Percentiles rank a stretch among this genome's conserved stretches.
These are phyloP conservation scores for Varecia variegata DNA, from an alignment of 2,797 vertebrate species.

Conservation along the genomic window DNA sequence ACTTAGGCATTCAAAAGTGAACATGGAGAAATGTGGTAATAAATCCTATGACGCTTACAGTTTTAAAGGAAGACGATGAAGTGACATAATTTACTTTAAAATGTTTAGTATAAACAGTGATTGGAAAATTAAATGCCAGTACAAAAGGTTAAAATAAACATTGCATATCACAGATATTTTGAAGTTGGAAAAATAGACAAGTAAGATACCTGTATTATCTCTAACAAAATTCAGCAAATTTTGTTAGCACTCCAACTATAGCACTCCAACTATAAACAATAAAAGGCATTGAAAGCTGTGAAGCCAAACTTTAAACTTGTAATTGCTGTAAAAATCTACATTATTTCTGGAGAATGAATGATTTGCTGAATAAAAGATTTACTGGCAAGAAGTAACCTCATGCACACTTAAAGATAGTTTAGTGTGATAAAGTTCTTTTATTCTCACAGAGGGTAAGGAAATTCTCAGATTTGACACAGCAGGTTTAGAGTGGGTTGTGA, in stretches of 20 bases:
- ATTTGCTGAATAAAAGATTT: slow-evolving; percentile 72
- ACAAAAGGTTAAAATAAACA: slow-evolving; percentile 34
- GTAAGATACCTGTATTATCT: not conserved
- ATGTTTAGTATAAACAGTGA: slow-evolving; percentile 21
- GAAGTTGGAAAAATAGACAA: slow-evolving; percentile 43
- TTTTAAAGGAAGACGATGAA: slow-evolving; percentile 44
- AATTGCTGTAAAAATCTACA: slow-evolving; percentile 59
- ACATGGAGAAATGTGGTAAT: not conserved
- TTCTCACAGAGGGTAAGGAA: slow-evolving; percentile 50
- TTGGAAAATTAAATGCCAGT: slow-evolving; percentile 46
- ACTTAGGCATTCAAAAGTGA: not conserved
- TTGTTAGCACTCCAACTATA: too few relatives aligned
- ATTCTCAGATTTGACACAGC: slow-evolving; percentile 61
- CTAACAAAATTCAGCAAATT: slow-evolving; percentile 48
- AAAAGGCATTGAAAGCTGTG: slow-evolving; percentile 50
- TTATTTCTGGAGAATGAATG: slow-evolving; percentile 67
- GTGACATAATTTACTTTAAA: slow-evolving; percentile 1
- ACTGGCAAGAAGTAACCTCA: slow-evolving; percentile 13
- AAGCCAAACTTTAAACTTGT: slow-evolving; percentile 48
- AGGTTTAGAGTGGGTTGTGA: not conserved
- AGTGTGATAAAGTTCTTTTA: slow-evolving; percentile 49
- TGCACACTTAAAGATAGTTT: slow-evolving; percentile 17
- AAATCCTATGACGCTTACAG: not conserved
- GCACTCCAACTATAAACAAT: slow-evolving; percentile 25
- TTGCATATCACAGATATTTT: not conserved